Evolutionary conservation across 1,140 invertebrate species (phyloP).

Genomic region (Bombus vancouverensis): DNA sequence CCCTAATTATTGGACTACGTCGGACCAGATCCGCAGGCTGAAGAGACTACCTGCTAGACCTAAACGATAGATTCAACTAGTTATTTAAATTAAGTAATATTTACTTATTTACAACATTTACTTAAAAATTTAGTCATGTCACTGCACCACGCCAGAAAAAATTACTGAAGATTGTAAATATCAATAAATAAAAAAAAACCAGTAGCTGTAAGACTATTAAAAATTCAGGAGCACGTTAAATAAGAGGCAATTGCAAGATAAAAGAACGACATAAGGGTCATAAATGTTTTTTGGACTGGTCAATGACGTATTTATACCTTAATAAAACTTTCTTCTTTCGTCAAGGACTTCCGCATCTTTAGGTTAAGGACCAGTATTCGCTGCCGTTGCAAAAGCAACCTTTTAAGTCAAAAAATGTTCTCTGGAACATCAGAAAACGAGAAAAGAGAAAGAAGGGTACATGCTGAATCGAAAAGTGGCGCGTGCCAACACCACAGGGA

Average conservation of each 20-base stretch:
- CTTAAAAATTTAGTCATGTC: no score
- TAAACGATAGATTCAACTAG: no score
- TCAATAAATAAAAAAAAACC: no score
- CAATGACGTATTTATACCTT: conserved; percentile 59
- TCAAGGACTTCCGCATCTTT: background rate
- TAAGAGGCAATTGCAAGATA: conserved; percentile 28
- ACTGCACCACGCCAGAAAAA: no score
- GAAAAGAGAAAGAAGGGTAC: conserved; percentile 35
- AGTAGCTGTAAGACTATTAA: background rate
- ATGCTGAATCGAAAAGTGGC: conserved; percentile 47
- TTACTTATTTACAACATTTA: no score
- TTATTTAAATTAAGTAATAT: no score
- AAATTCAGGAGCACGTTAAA: conserved; percentile 39
- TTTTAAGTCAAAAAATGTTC: background rate
- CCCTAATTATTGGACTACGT: no score
- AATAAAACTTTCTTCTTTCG: conserved; percentile 66
- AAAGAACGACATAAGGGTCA: conserved; percentile 44
- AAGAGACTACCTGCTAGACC: no score
- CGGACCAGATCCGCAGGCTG: no score
- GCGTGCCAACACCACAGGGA: conserved; percentile 64
- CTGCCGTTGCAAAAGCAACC: background rate
- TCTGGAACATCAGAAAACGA: background rate
- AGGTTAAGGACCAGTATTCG: conserved; percentile 57
- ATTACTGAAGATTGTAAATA: no score
- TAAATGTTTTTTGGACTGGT: conserved; percentile 52